Conservation (phyloP, 2,888 invertebrate species). For the Maniola hyperantus region DNA sequence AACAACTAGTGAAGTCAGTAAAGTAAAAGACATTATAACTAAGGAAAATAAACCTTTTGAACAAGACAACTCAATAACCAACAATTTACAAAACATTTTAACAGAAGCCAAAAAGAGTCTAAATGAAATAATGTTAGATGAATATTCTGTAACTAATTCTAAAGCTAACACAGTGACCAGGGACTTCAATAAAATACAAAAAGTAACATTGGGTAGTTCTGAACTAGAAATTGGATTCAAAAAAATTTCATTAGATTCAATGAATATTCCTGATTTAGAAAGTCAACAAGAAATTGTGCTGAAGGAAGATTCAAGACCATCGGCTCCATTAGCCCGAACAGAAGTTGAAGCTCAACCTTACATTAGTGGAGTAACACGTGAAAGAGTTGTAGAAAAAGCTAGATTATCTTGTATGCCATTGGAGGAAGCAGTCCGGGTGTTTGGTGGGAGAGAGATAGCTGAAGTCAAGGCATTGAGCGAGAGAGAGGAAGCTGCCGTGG, state of each 20-base stretch:
- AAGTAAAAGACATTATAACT: background rate
- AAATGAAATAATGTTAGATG: background rate
- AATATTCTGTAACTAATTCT: background rate
- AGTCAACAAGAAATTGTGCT: conserved; percentile 6
- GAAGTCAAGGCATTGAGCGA: conserved; percentile 65
- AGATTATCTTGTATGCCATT: conserved; percentile 60
- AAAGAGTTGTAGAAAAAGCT: conserved; percentile 31
- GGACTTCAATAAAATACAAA: background rate
- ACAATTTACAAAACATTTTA: background rate
- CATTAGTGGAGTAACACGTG: conserved; percentile 3
- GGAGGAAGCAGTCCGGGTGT: conserved; percentile 62
- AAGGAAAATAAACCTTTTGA: background rate
- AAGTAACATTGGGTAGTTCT: background rate
- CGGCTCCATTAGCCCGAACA: conserved; percentile 62
- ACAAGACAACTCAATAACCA: background rate
- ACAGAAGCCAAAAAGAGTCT: conserved; percentile 6
- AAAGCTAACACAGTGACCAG: background rate
- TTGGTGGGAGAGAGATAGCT: conserved; percentile 64
- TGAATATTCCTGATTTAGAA: background rate
- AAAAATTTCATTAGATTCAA: background rate
- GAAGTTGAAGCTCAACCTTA: conserved; percentile 27
- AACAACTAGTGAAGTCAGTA: background rate
- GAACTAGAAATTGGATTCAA: background rate
- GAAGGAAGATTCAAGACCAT: conserved; percentile 48
- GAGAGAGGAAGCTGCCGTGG: conserved; percentile 65